Evolutionary conservation across 2,888 invertebrate genomes (phyloP), one percentile per base, ranked within the genome.

Genomic region (Macaria notata): DNA sequence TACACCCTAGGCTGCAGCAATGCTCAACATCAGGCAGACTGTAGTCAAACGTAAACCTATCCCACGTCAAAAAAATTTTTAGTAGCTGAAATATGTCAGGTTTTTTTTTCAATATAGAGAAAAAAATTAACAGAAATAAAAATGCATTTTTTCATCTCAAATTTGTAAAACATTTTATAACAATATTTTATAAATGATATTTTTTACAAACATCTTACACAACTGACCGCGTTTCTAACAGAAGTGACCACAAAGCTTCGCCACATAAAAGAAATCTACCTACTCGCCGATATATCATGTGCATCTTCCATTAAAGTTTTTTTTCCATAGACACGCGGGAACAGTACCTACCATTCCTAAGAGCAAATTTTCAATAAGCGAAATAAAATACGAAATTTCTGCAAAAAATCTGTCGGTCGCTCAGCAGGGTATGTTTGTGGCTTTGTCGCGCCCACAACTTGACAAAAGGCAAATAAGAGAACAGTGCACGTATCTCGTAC

Each of bases 401-500:
- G 63, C 74, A 83, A 88, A 89, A 75, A 90, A 84, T 79, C 73
- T 73, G 75, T 83, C 81, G 83, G 84, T 76, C 79, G 76, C 90
- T 70, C 90, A 85, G 90, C 89, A 79, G 87, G 89, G 83, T 75
- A 83, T 86, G 87, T 88, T 90, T 89, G 90, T 79, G 89, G 89
- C 85, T 81, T 87, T 88, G 89, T 90, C 91, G 89, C 88, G 88
- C 91, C 91, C 88, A 89, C 88, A 82, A 83, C 79, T 75, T 75
- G 75, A 90, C 90, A 91, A 91, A 86, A 82, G 88, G 87, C 89
- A 90, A 89, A 90, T 90, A 90, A 88, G 86, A 84, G 90, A 89
- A 90, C 86, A 88, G 78, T 87, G 56, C 56, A 72, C 82, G 74
- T 71, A 70, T 76, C 76, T 67, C 59, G 51, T 58, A 68, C 33